A percentile compares a stretch with the other conserved stretches of the same genome.
phyloP scores from a whole-genome alignment of 1,140 invertebrate genomes.

The Drosophila nikananu region DNA sequence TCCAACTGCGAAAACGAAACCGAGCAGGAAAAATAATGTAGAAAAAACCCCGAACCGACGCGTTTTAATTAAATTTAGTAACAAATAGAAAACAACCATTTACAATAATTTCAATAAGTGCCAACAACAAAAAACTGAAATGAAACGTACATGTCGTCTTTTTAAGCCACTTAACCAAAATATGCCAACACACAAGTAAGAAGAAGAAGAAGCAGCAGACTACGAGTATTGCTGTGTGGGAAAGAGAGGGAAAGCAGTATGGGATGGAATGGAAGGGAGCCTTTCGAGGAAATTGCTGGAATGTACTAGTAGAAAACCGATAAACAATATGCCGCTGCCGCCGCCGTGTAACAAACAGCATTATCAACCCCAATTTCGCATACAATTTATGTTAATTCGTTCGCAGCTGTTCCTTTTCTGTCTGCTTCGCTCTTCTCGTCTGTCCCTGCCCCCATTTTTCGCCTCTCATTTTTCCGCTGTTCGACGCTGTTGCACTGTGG shows the following conservation, averaged over 20 bases:
- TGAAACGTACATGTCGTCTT: conserved; percentile 17
- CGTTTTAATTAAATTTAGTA: conserved; percentile 41
- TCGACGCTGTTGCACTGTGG: conserved; percentile 67
- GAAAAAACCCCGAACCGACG: conserved; percentile 16
- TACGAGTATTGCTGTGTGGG: conserved; percentile 23
- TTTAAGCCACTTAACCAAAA: conserved; percentile 50
- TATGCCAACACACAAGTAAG: conserved; percentile 56
- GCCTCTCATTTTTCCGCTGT: conserved; percentile 31
- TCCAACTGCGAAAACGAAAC: conserved; percentile 63
- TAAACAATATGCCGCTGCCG: conserved; percentile 60
- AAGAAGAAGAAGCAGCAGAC: conserved; percentile 25
- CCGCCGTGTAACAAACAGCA: conserved; percentile 46
- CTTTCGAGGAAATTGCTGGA: conserved; percentile 63
- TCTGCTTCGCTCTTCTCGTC: conserved; percentile 31
- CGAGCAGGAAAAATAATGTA: conserved; percentile 32
- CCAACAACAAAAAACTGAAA: conserved; percentile 23
- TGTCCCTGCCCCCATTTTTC: conserved; percentile 54
- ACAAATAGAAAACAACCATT: conserved; percentile 15
- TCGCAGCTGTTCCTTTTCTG: conserved; percentile 49
- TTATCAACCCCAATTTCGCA: conserved; percentile 54
- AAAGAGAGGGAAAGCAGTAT: conserved; percentile 23
- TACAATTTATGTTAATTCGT: conserved; percentile 61
- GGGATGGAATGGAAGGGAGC: conserved; percentile 25
- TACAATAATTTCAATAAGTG: conserved; percentile 36
- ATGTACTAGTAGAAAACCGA: conserved; percentile 60